These are phyloP conservation scores for Fratercula arctica DNA, from an alignment of 2,797 vertebrate species.

Conservation along the genomic window DNA sequence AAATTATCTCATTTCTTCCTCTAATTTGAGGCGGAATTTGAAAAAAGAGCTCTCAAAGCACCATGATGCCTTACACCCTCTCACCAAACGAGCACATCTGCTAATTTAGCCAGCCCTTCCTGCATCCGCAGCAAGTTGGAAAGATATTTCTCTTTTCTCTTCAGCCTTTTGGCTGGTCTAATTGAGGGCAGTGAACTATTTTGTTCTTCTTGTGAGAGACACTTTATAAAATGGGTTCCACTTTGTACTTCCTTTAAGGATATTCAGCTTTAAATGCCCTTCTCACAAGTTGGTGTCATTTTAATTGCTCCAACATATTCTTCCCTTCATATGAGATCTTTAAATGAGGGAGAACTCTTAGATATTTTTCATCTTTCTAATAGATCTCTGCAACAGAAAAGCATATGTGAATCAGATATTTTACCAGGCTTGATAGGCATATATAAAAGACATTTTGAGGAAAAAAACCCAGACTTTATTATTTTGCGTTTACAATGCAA, in stretches of 20 bases:
- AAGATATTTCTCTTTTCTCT: slow-evolving; percentile 19
- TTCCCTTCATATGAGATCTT: neutral
- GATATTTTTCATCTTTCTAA: neutral
- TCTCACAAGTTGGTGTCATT: neutral
- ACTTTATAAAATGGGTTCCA: slow-evolving; percentile 22
- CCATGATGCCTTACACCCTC: neutral
- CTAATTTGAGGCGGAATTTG: slow-evolving; percentile 12
- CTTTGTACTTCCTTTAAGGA: slow-evolving; percentile 6
- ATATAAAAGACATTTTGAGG: neutral
- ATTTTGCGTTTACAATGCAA: neutral
- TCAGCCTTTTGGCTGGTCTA: slow-evolving; percentile 19
- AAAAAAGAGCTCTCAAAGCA: neutral
- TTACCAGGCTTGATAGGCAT: neutral
- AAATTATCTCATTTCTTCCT: slow-evolving; percentile 12
- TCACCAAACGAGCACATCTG: neutral
- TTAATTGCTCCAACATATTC: slow-evolving; percentile 6
- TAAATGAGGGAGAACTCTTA: neutral
- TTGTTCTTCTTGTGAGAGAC: slow-evolving; percentile 20
- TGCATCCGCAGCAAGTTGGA: neutral
- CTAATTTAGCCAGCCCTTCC: slow-evolving; percentile 34
- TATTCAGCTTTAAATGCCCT: neutral
- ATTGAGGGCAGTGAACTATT: slow-evolving; percentile 44
- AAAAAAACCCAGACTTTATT: neutral
- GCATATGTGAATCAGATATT: neutral
- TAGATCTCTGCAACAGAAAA: neutral